phyloP scores from a whole-genome alignment of 2,888 invertebrate species.

The Cheilosia impressa region DNA sequence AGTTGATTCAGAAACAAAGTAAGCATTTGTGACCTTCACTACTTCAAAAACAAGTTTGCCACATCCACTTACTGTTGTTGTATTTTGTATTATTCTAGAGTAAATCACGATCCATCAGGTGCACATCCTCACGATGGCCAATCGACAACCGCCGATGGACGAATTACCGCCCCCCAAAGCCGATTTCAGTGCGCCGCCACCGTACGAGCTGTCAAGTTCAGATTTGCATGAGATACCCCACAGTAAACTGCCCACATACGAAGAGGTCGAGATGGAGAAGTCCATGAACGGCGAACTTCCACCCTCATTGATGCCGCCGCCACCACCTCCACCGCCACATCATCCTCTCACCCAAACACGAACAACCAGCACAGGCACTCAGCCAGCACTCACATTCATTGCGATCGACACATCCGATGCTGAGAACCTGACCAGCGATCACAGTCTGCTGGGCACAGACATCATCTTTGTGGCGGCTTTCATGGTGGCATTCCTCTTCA shows the following conservation, averaged over 20 bases:
- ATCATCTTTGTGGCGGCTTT: conserved; percentile 97
- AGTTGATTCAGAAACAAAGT: background rate
- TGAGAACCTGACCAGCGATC: conserved; percentile 90
- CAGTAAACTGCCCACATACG: conserved; percentile 93
- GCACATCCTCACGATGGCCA: conserved; percentile 52
- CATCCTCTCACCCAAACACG: conserved; percentile 80
- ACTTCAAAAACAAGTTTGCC: background rate
- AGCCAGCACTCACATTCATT: conserved; percentile 88
- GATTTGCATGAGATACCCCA: conserved; percentile 83
- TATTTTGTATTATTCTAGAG: conserved; percentile 31
- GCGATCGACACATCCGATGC: conserved; percentile 89
- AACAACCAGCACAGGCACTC: conserved; percentile 77
- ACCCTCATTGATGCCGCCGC: conserved; percentile 80
- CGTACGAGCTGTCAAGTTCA: conserved; percentile 88
- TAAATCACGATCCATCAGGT: conserved; percentile 50
- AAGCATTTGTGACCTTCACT: background rate
- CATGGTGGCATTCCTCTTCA: conserved; percentile 97
- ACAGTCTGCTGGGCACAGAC: conserved; percentile 94
- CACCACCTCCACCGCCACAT: conserved; percentile 80
- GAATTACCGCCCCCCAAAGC: conserved; percentile 92
- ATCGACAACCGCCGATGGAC: conserved; percentile 79
- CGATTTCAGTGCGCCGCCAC: conserved; percentile 94
- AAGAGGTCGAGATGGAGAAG: conserved; percentile 95
- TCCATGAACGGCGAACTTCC: conserved; percentile 89
- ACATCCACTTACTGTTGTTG: background rate